Conservation (phyloP, 2,797 vertebrate species). For the Psittacula derbiana region DNA sequence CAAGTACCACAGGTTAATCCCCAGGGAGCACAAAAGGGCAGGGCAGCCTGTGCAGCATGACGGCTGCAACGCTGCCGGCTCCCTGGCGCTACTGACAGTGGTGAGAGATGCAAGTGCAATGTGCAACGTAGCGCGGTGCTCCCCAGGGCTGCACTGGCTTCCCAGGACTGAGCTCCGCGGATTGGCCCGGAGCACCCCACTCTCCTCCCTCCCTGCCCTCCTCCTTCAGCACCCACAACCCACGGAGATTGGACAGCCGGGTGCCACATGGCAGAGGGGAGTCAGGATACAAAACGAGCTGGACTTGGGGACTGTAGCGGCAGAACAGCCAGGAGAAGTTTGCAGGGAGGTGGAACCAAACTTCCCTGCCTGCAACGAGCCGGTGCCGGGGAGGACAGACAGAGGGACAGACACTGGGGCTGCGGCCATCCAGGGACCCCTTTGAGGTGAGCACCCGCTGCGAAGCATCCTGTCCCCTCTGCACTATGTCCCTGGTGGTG, state of each 20-base stretch:
- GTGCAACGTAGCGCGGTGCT: not conserved
- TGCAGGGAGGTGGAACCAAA: not conserved
- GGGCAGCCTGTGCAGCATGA: not conserved
- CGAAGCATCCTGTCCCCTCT: not conserved
- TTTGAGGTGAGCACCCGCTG: not conserved
- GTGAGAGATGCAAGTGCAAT: not conserved
- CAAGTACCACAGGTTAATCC: not conserved
- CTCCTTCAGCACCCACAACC: conserved; percentile 25
- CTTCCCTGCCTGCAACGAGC: not conserved
- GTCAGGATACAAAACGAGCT: conserved; percentile 57
- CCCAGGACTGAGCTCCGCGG: not conserved
- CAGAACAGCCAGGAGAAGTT: conserved; percentile 4
- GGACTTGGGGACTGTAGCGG: not conserved
- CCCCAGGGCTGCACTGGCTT: not conserved
- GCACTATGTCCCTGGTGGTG: conserved; percentile 78
- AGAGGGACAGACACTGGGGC: not conserved
- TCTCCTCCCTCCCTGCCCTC: conserved; percentile 38
- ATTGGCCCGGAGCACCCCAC: conserved; percentile 57
- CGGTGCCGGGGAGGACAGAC: not conserved
- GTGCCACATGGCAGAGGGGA: conserved; percentile 49
- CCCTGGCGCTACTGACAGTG: not conserved
- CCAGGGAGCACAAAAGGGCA: not conserved
- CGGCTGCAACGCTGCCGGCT: not conserved
- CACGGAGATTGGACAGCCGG: conserved; percentile 62
- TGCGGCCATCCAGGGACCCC: not conserved